Percentiles rank a stretch among this genome's conserved stretches.
phyloP scores from a whole-genome alignment of 2,888 invertebrate species.

The Ypsolopha scabrella region DNA sequence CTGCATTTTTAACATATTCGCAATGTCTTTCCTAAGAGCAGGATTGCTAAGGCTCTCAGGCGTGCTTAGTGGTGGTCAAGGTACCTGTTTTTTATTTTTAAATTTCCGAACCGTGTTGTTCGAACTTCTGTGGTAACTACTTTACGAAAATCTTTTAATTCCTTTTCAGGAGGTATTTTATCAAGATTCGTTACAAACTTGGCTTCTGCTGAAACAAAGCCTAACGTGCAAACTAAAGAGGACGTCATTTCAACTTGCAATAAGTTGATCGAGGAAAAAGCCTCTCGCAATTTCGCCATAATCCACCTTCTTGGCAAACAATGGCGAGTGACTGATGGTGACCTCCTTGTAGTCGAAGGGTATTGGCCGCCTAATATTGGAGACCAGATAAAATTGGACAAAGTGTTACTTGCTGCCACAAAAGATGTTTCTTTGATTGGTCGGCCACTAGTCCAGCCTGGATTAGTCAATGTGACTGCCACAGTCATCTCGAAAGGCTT shows the following conservation, averaged over 20 bases:
- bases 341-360: constrained; percentile 84
- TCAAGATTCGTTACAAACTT: constrained; percentile 43
- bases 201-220: constrained; percentile 27
- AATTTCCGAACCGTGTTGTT: neutral
- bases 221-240: constrained; percentile 32
- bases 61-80: constrained; percentile 33
- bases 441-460: constrained; percentile 80
- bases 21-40: constrained; percentile 43
- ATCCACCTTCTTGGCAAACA: constrained; percentile 86
- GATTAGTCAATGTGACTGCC: constrained; percentile 80
- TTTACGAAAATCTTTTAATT: neutral
- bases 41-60: constrained; percentile 40
- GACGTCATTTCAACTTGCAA: constrained; percentile 76
- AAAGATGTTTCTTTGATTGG: constrained; percentile 87
- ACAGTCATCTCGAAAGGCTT: constrained; percentile 88
- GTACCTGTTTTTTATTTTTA: constrained; percentile 18
- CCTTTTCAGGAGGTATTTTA: constrained; percentile 40
- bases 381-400: constrained; percentile 84
- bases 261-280: constrained; percentile 64
- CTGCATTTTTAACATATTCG: neutral
- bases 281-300: constrained; percentile 83
- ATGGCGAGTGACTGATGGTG: constrained; percentile 87
- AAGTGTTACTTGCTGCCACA: constrained; percentile 84
- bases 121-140: neutral
- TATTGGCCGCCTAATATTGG: constrained; percentile 87